Percentiles rank a stretch among this genome's conserved stretches.
Conservation (phyloP, 2,113 vertebrate species). For the Oxyruncus cristatus region DNA sequence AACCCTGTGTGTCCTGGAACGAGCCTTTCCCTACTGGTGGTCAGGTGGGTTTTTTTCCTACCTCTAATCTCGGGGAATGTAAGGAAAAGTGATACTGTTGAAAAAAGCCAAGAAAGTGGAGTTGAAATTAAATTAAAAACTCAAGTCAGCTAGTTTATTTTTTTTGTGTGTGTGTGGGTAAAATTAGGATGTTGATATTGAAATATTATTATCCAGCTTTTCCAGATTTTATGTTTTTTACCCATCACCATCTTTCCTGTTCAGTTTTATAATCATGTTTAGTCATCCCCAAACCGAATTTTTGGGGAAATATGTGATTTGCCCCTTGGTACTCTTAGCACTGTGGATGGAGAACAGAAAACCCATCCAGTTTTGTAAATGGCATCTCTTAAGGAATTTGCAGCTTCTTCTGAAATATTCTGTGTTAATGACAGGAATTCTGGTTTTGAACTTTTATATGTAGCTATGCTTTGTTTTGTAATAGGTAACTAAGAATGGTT, state of each 20-base stretch:
- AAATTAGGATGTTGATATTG: not conserved
- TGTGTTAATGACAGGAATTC: not conserved
- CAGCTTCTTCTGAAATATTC: not conserved
- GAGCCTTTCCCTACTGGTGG: not conserved
- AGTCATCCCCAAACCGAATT: not conserved
- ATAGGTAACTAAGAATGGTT: not conserved
- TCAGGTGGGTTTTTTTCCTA: not conserved
- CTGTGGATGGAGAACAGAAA: not conserved
- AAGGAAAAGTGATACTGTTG: not conserved
- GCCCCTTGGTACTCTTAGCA: not conserved
- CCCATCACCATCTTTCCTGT: not conserved
- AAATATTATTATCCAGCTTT: not conserved
- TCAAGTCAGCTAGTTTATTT: not conserved
- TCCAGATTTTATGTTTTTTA: not conserved
- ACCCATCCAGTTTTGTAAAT: not conserved
- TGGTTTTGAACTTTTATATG: not conserved
- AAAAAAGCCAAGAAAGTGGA: not conserved
- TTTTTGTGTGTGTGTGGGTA: not conserved
- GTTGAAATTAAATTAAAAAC: not conserved
- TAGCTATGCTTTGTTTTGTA: not conserved
- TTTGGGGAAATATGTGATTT: not conserved
- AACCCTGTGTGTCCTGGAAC: not conserved
- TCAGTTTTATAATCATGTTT: not conserved
- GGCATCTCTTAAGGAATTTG: not conserved
- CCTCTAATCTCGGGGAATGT: not conserved